Evolutionary conservation across 2,888 invertebrate species (phyloP).

Genomic region (Acanthosoma haemorrhoidale): DNA sequence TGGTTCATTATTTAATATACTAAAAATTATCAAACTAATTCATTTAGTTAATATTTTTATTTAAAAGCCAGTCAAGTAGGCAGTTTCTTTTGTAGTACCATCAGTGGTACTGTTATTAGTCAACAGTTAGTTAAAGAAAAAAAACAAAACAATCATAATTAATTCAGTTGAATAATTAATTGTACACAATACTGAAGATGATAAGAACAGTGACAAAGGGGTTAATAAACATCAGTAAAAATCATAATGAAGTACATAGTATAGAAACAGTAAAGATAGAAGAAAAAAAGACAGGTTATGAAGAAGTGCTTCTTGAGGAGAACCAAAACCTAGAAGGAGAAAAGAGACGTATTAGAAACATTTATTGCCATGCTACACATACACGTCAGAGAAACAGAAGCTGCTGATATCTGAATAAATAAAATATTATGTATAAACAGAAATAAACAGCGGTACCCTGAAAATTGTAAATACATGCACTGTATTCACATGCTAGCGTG

Average conservation of each 20-base stretch:
- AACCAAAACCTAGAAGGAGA: conserved; percentile 23
- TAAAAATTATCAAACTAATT: background rate
- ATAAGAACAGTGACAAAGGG: background rate
- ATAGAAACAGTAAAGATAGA: conserved; percentile 22
- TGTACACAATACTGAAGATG: background rate
- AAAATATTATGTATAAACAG: background rate
- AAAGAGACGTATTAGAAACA: conserved; percentile 22
- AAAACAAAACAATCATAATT: no score
- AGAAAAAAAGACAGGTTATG: conserved; percentile 9
- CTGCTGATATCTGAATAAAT: conserved; percentile 20
- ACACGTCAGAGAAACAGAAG: background rate
- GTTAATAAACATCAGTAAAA: background rate
- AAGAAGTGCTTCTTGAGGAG: conserved; percentile 24
- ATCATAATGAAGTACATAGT: background rate
- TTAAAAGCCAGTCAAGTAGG: conserved; percentile 7
- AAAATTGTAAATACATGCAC: background rate
- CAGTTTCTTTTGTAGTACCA: background rate
- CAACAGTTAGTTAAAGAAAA: no score
- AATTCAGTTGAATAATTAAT: no score
- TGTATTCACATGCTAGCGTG: background rate
- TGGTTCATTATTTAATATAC: background rate
- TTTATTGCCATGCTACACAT: conserved; percentile 16
- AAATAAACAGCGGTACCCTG: background rate
- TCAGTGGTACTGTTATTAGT: background rate
- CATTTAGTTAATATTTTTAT: background rate